Evolutionary conservation across 2,113 vertebrate species (phyloP).

Genomic region (Platysteira castanea): DNA sequence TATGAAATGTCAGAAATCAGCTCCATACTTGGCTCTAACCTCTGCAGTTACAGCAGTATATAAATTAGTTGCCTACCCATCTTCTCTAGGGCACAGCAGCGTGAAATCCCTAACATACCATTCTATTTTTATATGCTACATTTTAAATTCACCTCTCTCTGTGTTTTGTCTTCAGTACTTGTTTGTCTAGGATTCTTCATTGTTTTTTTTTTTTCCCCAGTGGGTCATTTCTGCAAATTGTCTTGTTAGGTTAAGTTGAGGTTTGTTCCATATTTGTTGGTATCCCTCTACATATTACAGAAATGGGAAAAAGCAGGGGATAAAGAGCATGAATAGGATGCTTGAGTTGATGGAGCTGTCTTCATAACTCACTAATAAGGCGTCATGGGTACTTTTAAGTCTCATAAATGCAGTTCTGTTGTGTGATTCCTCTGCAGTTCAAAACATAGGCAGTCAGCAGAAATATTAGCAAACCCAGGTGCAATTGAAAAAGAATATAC

Average conservation of each 20-base stretch:
- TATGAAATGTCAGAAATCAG: not conserved
- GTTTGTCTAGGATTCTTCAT: not conserved
- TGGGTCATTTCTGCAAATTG: not conserved
- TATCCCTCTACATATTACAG: not conserved
- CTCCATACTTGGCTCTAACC: not conserved
- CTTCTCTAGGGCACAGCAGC: not conserved
- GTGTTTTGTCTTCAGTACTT: not conserved
- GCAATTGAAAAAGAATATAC: constrained; percentile 1
- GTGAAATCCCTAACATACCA: not conserved
- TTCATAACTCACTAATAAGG: constrained; percentile 40
- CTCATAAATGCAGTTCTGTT: not conserved
- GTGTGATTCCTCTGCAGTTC: not conserved
- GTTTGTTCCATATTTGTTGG: not conserved
- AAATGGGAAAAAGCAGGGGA: not conserved
- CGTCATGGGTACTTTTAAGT: not conserved
- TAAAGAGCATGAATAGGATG: not conserved
- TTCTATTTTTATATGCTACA: not conserved
- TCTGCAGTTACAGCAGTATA: not conserved
- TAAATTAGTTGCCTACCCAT: not conserved
- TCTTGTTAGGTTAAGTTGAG: constrained; percentile 45
- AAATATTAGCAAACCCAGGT: not conserved
- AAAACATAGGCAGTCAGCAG: not conserved
- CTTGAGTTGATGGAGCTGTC: not conserved
- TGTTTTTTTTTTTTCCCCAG: constrained; percentile 27
- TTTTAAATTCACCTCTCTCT: not conserved